Evolutionary conservation across 2,888 invertebrate genomes (phyloP), one percentile per base, ranked within the genome.

Genomic region (Agrochola litura): DNA sequence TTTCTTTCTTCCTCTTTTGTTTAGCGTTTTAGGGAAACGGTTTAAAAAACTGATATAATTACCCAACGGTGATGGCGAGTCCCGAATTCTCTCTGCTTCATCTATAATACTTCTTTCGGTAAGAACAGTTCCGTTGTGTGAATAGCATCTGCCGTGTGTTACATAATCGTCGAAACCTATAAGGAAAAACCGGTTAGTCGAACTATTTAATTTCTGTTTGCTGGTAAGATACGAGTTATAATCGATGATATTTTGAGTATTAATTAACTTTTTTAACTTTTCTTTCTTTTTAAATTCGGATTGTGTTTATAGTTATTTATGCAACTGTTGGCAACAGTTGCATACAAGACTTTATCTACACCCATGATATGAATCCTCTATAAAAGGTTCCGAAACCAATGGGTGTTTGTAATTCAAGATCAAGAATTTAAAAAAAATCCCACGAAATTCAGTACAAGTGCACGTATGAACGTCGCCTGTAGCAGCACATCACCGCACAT

Each of bases 101-200:
- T 0, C 0, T 69, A 85, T 81, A 10, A 0, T 1, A 8, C 0
- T 49, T 19, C 1, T 65, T 16, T 19, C 8, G 0, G 0, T 2
- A 14, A 81, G 6, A 0, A 0, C 4, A 6, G 43, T 37, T 0
- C 65, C 8, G 6, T 19, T 0, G 25, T n/a, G 12, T 22, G 37
- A 10, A 65, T 60, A 81, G 56, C 81, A 81, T 25, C 19, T 65
- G 10, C 85, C 85, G 14, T 25, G 60, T 14, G 76, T 14, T 1
- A 22, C 54, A 9, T 12, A 1, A 1, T 10, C 19, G 14, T 25
- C 0, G 14, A 46, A 84, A 79, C 58, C 79, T 80, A 16, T 54
- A 25, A 58, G 9, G 14, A 64, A 58, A 63, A 49, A n/a, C 10
- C 12, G 4, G 6, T 37, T 64, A 64, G 25, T 76, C 0, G 9